phyloP scores from a whole-genome alignment of 2,797 vertebrate genomes.

The Crenuchus spilurus region DNA sequence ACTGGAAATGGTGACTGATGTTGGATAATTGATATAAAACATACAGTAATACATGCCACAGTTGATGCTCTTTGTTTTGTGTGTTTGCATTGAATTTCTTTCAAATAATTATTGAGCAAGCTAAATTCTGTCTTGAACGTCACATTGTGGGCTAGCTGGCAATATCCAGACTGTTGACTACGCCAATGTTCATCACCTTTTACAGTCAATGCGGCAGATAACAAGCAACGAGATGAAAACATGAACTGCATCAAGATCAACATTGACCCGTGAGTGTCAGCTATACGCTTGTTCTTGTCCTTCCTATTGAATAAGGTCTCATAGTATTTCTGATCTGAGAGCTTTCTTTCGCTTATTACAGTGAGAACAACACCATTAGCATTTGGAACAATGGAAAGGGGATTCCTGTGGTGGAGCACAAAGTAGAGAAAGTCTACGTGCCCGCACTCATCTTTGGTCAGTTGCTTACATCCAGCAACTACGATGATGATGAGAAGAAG shows the following conservation, averaged over 20 bases:
- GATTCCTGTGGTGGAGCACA: slow-evolving; percentile 96
- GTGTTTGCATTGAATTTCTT: background rate
- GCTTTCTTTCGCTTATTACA: slow-evolving; percentile 57
- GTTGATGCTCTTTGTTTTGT: no score
- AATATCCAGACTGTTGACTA: no score
- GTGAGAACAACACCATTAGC: slow-evolving; percentile 93
- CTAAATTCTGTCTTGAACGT: no score
- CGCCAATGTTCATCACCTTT: no score
- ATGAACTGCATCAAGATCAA: slow-evolving; percentile 95
- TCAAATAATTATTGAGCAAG: no score
- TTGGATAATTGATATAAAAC: no score
- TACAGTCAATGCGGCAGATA: slow-evolving; percentile 95
- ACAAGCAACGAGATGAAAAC: slow-evolving; percentile 93
- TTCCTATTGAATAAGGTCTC: no score
- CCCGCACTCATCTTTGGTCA: slow-evolving; percentile 98
- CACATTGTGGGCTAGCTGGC: no score
- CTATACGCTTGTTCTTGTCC: no score
- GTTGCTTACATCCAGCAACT: slow-evolving; percentile 97
- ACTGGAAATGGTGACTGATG: no score
- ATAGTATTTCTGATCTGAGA: background rate
- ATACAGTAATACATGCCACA: no score
- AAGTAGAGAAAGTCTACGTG: slow-evolving; percentile 96
- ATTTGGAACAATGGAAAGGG: slow-evolving; percentile 99
- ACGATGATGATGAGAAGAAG: slow-evolving; percentile 95
- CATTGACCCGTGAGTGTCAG: slow-evolving; percentile 93